These are phyloP conservation scores for Taphrorychus bicolor DNA, from an alignment of 2,888 invertebrate genomes.

Conservation along the genomic window DNA sequence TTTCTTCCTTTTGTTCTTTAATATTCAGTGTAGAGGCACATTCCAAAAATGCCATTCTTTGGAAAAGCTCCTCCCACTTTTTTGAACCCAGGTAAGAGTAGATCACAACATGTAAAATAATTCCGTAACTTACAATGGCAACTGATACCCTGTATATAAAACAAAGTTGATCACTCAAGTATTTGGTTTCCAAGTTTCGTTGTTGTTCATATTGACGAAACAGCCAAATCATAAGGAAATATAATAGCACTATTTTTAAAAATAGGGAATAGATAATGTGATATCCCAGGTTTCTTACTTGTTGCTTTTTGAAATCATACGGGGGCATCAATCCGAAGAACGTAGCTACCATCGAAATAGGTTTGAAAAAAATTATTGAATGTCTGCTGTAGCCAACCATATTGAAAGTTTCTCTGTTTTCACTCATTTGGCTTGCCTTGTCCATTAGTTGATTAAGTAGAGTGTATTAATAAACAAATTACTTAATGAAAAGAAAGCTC, in stretches of 20 bases:
- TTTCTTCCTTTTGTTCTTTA: conserved; percentile 9
- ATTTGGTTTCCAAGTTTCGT: background rate
- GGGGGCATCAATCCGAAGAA: conserved; percentile 17
- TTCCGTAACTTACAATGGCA: background rate
- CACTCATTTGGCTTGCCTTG: no score
- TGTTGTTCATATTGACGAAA: background rate
- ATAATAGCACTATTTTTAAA: background rate
- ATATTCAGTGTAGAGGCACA: conserved; percentile 13
- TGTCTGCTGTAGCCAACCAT: conserved; percentile 21
- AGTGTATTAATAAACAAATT: no score
- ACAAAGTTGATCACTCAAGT: background rate
- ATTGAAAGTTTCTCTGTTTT: no score
- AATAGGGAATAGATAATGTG: conserved; percentile 10
- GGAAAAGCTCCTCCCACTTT: conserved; percentile 22
- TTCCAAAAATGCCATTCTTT: conserved; percentile 14
- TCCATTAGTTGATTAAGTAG: no score
- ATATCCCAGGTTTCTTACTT: background rate
- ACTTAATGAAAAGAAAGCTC: no score
- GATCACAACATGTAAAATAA: background rate
- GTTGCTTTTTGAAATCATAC: conserved; percentile 18
- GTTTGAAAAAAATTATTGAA: conserved; percentile 23
- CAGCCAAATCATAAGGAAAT: background rate
- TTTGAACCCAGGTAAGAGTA: conserved; percentile 4
- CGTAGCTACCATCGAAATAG: conserved; percentile 5
- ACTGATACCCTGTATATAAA: conserved; percentile 3